A percentile compares a stretch with the other conserved stretches of the same genome.
phyloP scores from a whole-genome alignment of 2,113 vertebrate species.

The Poecile atricapillus region DNA sequence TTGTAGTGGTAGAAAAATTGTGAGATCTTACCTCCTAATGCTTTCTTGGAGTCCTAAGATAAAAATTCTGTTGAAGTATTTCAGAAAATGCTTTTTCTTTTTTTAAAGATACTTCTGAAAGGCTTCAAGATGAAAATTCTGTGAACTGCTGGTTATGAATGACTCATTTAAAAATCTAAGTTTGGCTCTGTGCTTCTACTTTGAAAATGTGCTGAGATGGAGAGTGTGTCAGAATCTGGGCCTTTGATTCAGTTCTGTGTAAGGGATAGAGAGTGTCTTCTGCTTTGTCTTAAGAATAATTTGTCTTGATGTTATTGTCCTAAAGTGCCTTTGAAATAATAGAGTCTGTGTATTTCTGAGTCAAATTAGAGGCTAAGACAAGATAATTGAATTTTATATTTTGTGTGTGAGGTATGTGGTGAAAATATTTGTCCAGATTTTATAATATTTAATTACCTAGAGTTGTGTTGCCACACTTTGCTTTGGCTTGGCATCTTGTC shows the following conservation, averaged over 20 bases:
- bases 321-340: background rate
- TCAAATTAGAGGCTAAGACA: background rate
- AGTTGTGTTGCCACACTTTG: background rate
- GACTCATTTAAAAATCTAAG: background rate
- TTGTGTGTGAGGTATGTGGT: background rate
- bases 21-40: background rate
- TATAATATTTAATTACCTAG: background rate
- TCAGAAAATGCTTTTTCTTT: background rate
- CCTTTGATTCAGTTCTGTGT: background rate
- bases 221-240: background rate
- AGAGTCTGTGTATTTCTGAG: background rate
- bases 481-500: background rate
- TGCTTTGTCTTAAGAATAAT: background rate
- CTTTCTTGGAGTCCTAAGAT: background rate
- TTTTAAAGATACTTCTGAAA: background rate
- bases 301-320: background rate
- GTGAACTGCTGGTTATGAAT: background rate
- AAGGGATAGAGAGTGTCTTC: background rate
- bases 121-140: slow-evolving; percentile 7
- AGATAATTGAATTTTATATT: background rate
- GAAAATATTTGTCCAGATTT: background rate
- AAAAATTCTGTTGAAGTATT: background rate
- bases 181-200: background rate
- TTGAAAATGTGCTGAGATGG: background rate
- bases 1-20: background rate